Percentiles rank a stretch among this genome's conserved stretches.
These are phyloP conservation scores for Dicranocentrus wangi DNA, from an alignment of 2,888 invertebrate genomes.

Conservation along the genomic window DNA sequence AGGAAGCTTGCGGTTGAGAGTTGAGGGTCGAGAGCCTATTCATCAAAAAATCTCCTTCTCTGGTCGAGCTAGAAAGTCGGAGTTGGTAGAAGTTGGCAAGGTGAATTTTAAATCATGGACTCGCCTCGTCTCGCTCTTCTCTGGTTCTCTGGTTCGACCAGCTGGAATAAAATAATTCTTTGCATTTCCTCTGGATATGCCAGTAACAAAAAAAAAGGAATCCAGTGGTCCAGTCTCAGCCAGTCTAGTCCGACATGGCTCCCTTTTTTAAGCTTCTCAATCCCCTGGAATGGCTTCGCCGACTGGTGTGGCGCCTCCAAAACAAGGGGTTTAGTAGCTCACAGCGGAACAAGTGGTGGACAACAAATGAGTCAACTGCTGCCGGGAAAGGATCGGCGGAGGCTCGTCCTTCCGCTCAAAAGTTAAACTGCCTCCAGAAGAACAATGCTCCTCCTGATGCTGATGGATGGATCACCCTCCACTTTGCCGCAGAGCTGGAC, in stretches of 20 bases:
- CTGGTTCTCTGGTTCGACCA: background rate
- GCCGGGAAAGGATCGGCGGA: too few species aligned
- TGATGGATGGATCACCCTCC: conserved; percentile 37
- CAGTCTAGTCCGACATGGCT: background rate
- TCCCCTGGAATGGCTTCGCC: background rate
- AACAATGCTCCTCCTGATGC: too few species aligned
- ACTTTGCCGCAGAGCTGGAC: background rate
- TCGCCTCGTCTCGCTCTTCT: background rate
- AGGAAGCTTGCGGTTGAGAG: background rate
- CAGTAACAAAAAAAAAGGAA: background rate
- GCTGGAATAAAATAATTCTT: background rate
- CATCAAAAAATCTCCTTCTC: background rate
- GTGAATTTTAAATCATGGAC: conserved; percentile 6
- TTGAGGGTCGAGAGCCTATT: background rate
- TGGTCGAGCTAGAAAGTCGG: background rate
- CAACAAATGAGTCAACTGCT: too few species aligned
- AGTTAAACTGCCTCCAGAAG: too few species aligned
- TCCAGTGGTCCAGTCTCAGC: background rate
- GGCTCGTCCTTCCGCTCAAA: too few species aligned
- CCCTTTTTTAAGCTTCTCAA: background rate
- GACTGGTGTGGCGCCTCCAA: too few species aligned
- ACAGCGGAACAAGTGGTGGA: too few species aligned
- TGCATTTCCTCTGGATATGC: background rate
- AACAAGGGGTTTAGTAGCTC: too few species aligned
- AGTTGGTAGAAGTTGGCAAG: conserved; percentile 26